These are phyloP conservation scores for Actinia tenebrosa DNA, from an alignment of 64 coral and sea anemone species.

Conservation along the genomic window DNA sequence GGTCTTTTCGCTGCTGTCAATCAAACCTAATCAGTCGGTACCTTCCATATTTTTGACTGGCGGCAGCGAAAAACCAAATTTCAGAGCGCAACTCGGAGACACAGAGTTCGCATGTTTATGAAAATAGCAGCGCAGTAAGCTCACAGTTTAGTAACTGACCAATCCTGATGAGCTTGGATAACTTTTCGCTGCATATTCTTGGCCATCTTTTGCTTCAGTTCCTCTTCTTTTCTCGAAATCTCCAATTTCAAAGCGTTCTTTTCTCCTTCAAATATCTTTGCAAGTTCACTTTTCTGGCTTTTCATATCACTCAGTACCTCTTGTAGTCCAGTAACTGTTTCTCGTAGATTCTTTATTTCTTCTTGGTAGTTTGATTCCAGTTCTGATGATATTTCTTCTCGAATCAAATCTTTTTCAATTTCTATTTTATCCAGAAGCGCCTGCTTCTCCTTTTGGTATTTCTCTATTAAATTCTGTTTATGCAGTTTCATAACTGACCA, in stretches of 20 bases:
- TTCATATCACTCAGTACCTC: conserved; percentile 48
- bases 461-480: conserved; percentile 24
- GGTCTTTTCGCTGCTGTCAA: too few species aligned
- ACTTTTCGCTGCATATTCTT: conserved; percentile 32
- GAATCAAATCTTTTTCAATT: conserved; percentile 36
- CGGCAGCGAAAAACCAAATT: too few species aligned
- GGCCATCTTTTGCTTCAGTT: conserved; percentile 39
- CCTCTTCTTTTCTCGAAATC: conserved; percentile 40
- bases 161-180: conserved; percentile 52
- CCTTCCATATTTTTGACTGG: too few species aligned
- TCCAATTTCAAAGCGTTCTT: conserved; percentile 53
- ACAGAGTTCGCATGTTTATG: too few species aligned
- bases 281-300: conserved; percentile 58
- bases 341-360: conserved; percentile 29
- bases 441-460: conserved; percentile 41
- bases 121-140: neutral
- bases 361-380: conserved; percentile 28
- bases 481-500: conserved; percentile 42
- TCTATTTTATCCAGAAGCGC: conserved; percentile 35
- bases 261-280: conserved; percentile 70
- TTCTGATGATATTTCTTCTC: conserved; percentile 31
- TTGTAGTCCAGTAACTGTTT: conserved; percentile 43
- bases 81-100: too few species aligned
- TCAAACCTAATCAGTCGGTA: too few species aligned
- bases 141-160: conserved; percentile 17